Conservation (phyloP, 2,797 vertebrate species). For the Sebastolobus alascanus region DNA sequence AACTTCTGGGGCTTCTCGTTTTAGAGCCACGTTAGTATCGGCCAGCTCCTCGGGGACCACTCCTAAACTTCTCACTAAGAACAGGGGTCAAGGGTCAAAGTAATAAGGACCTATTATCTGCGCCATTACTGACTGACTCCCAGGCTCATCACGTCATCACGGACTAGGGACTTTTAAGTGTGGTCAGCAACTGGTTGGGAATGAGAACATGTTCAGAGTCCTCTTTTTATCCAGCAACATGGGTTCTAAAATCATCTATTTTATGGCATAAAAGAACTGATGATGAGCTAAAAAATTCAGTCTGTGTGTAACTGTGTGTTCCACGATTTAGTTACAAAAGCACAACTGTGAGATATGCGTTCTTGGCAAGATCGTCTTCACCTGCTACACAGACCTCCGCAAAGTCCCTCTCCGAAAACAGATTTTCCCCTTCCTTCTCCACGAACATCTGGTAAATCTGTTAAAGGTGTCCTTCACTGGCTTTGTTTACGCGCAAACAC, state of each 20-base stretch:
- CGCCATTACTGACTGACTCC: constrained; percentile 72
- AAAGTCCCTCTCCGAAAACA: constrained; percentile 72
- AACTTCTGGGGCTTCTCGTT: constrained; percentile 81
- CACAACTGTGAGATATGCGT: constrained; percentile 65
- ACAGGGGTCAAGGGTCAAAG: constrained; percentile 76
- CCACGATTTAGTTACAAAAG: constrained; percentile 62
- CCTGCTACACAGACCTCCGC: constrained; percentile 81
- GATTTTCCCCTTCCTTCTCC: constrained; percentile 65
- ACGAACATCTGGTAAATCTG: constrained; percentile 81
- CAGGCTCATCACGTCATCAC: constrained; percentile 70
- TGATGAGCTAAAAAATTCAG: constrained; percentile 21
- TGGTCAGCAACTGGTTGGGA: constrained; percentile 56
- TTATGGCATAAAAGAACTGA: constrained; percentile 16
- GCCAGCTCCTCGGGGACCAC: constrained; percentile 75
- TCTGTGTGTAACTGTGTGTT: constrained; percentile 37
- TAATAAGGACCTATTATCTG: constrained; percentile 81
- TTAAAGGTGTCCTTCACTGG: constrained; percentile 78
- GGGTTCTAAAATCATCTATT: constrained; percentile 20
- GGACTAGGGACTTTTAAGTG: constrained; percentile 59
- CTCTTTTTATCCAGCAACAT: constrained; percentile 30
- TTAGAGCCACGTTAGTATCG: constrained; percentile 61
- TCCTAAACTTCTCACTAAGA: constrained; percentile 76
- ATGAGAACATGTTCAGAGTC: constrained; percentile 33
- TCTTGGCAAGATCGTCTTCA: constrained; percentile 75
- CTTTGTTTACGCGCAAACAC: constrained; percentile 82